Percentiles rank a stretch among this genome's conserved stretches.
phyloP scores from a whole-genome alignment of 2,888 invertebrate genomes.

The Rhingia rostrata region DNA sequence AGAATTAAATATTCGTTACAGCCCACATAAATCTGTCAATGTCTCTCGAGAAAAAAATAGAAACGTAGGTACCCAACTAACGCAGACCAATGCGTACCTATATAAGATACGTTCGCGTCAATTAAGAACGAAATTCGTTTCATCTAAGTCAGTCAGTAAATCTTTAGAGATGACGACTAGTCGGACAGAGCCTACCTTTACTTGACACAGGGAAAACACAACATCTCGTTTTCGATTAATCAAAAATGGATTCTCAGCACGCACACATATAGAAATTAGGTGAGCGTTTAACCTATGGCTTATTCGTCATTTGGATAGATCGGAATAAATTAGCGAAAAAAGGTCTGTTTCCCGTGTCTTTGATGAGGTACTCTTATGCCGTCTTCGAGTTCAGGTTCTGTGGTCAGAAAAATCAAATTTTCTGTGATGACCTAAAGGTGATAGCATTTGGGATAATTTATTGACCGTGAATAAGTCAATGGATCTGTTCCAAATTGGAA shows the following conservation, averaged over 20 bases:
- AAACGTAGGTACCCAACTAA: conserved; percentile 15
- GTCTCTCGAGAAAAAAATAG: conserved; percentile 26
- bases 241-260: conserved; percentile 50
- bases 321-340: conserved; percentile 27
- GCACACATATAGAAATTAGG: conserved; percentile 1
- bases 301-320: neutral
- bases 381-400: too few relatives aligned
- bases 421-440: too few relatives aligned
- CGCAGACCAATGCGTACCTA: neutral
- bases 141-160: conserved; percentile 71
- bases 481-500: too few relatives aligned
- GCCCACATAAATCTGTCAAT: conserved; percentile 74
- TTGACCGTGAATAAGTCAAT: too few relatives aligned
- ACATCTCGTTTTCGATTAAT: conserved; percentile 54
- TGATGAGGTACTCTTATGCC: too few relatives aligned
- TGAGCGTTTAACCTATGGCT: too few relatives aligned
- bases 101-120: conserved; percentile 42
- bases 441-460: too few relatives aligned
- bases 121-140: conserved; percentile 62
- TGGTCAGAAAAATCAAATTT: too few relatives aligned
- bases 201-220: neutral
- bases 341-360: neutral
- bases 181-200: conserved; percentile 1
- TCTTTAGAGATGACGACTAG: conserved; percentile 33
- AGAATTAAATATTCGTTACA: conserved; percentile 65